Percentiles rank a stretch among this genome's conserved stretches.
phyloP scores from a whole-genome alignment of 2,888 invertebrate species.

The Antheraea yamamai region DNA sequence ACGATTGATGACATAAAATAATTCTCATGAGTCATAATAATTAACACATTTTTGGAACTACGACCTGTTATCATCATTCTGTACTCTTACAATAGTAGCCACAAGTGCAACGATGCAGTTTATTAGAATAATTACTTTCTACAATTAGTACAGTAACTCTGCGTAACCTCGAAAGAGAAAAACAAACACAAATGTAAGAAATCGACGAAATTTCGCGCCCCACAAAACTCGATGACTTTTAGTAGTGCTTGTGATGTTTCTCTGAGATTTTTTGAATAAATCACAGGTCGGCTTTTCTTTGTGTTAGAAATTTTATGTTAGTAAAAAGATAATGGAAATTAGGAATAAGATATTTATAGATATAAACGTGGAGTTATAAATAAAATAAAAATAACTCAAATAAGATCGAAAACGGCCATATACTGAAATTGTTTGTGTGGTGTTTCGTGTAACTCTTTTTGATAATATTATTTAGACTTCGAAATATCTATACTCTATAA shows the following conservation, averaged over 20 bases:
- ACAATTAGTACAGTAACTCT: not conserved
- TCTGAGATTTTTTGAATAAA: not conserved
- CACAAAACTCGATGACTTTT: constrained; percentile 3
- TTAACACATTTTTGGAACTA: not conserved
- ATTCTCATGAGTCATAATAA: not conserved
- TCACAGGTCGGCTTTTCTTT: not conserved
- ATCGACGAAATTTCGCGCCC: constrained; percentile 16
- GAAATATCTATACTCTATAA: no score
- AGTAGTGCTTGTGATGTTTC: not conserved
- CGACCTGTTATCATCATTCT: not conserved
- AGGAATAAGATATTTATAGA: no score
- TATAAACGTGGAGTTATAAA: no score
- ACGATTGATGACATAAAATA: not conserved
- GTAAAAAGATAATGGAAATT: no score
- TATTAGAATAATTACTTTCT: not conserved
- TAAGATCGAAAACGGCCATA: no score
- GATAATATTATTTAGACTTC: no score
- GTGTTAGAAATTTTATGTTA: no score
- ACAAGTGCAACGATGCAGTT: not conserved
- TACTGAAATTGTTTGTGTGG: no score
- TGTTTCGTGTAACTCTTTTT: no score
- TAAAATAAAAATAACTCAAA: no score
- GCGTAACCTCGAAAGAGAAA: constrained; percentile 10
- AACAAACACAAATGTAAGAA: constrained; percentile 12
- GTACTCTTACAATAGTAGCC: not conserved